Percentiles rank a stretch among this genome's conserved stretches.
These are phyloP conservation scores for Salvelinus alpinus DNA, from an alignment of 2,113 vertebrate genomes.

Conservation along the genomic window DNA sequence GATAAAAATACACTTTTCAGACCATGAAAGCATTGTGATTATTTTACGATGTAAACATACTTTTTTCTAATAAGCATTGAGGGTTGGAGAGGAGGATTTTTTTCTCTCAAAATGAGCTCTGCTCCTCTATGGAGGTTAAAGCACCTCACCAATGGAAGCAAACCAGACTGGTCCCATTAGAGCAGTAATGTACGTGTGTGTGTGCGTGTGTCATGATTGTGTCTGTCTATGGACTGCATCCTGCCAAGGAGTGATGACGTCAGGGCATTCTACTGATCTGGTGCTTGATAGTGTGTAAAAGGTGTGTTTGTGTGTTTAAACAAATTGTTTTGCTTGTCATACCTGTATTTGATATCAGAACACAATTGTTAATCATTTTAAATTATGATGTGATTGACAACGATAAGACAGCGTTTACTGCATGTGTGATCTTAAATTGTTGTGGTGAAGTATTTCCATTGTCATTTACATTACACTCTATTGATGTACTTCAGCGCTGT, in stretches of 20 bases:
- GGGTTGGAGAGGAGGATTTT: constrained; percentile 38
- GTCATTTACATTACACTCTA: background rate
- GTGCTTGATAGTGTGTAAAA: background rate
- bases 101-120: constrained; percentile 65
- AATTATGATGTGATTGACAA: background rate
- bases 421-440: background rate
- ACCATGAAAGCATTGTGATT: background rate
- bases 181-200: constrained; percentile 43
- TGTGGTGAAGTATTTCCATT: background rate
- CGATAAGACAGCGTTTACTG: background rate
- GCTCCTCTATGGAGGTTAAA: constrained; percentile 53
- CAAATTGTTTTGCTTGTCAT: background rate
- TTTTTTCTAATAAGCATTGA: constrained; percentile 68
- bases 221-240: constrained; percentile 47
- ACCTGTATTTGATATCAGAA: background rate
- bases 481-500: background rate
- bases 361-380: background rate
- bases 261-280: background rate
- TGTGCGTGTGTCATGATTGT: constrained; percentile 25
- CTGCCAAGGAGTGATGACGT: background rate
- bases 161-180: constrained; percentile 61
- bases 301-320: background rate
- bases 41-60: background rate
- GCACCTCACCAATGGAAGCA: constrained; percentile 48
- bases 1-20: background rate